Evolutionary conservation across 2,113 vertebrate genomes (phyloP).

Genomic region (rat (Rattus norvegicus)): DNA sequence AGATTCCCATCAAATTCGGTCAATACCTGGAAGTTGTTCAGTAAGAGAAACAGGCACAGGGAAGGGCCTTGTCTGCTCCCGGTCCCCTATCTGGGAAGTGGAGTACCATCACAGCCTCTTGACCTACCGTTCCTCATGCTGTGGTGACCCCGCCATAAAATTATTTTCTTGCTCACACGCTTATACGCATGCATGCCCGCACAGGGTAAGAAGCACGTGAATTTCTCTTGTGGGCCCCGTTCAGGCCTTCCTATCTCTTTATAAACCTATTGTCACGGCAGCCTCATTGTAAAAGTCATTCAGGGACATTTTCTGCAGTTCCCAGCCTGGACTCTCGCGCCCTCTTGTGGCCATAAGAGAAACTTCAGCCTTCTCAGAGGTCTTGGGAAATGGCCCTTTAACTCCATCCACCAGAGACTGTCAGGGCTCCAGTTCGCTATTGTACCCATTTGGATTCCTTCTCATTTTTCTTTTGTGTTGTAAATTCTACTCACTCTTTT

Average conservation of each 20-base stretch:
- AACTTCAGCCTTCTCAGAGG: background rate
- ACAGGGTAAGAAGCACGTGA: background rate
- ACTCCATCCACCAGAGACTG: accelerated
- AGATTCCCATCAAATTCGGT: too few species aligned
- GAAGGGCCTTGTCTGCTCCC: background rate
- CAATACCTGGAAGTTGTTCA: background rate
- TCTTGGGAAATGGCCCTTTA: accelerated
- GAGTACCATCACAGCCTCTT: background rate
- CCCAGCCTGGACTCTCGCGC: background rate
- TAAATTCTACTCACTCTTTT: background rate
- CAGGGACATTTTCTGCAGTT: background rate
- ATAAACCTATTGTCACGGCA: background rate
- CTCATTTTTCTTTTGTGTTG: background rate
- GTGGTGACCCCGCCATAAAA: background rate
- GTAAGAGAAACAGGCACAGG: background rate
- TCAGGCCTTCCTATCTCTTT: conserved; percentile 12
- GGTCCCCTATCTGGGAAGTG: background rate
- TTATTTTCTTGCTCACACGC: background rate
- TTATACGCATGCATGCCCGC: background rate
- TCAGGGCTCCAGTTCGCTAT: background rate
- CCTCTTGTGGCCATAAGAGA: conserved; percentile 1
- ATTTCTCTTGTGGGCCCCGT: background rate
- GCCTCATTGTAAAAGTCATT: background rate
- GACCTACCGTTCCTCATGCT: background rate
- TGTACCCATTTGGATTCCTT: background rate